Conservation (phyloP, 2,113 vertebrate species). For the Thamnophis sirtalis region DNA sequence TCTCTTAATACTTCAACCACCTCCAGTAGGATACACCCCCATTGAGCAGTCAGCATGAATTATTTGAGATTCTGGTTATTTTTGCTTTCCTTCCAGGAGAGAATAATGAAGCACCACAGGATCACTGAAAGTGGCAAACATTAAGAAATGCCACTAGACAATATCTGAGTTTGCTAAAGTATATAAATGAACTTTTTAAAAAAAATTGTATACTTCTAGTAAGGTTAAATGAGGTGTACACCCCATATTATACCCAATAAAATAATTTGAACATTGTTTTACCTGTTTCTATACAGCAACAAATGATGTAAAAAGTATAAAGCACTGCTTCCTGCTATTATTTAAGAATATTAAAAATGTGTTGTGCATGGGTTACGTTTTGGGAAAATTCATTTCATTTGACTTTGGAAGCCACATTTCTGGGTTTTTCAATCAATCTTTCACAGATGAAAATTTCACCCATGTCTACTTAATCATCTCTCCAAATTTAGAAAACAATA, state of each 20-base stretch:
- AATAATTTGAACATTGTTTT: not conserved
- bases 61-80: not conserved
- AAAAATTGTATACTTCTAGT: not conserved
- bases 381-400: not conserved
- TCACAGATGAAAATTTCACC: not conserved
- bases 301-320: not conserved
- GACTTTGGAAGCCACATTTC: not conserved
- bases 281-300: not conserved
- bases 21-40: not conserved
- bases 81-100: not conserved
- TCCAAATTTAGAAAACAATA: not conserved
- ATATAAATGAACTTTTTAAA: no score
- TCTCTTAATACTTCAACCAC: not conserved
- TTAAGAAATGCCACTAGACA: not conserved
- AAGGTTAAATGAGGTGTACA: not conserved
- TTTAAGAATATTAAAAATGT: not conserved
- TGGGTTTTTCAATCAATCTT: not conserved
- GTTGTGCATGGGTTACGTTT: not conserved
- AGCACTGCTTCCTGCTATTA: not conserved
- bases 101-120: not conserved
- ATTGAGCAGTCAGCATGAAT: not conserved
- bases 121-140: not conserved
- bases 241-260: not conserved
- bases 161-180: not conserved
- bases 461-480: not conserved